Conservation (phyloP, 1,140 invertebrate genomes). For the Halyomorpha halys region DNA sequence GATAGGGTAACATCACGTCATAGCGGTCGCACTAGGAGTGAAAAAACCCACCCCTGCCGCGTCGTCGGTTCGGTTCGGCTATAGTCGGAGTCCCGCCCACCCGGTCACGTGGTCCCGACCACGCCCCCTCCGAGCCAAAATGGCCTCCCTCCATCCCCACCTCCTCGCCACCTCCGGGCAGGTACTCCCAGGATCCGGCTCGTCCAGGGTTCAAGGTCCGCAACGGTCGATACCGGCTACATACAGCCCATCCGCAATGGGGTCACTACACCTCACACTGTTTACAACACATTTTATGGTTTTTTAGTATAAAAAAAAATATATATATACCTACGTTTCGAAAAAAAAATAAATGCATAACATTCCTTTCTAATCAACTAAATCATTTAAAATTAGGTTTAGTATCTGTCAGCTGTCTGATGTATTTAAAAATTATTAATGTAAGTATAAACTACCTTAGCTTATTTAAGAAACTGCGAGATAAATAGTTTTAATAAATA, state of each 20-base stretch:
- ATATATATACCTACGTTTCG: too few relatives aligned
- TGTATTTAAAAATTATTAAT: too few relatives aligned
- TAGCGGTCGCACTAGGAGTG: not conserved
- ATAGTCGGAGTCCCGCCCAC: not conserved
- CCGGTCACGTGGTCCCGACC: not conserved
- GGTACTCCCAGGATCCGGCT: not conserved
- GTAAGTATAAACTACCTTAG: too few relatives aligned
- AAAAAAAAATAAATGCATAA: too few relatives aligned
- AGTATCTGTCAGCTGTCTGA: too few relatives aligned
- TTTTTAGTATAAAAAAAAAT: too few relatives aligned
- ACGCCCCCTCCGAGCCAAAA: constrained; percentile 13
- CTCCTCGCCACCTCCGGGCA: not conserved
- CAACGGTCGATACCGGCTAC: constrained; percentile 2
- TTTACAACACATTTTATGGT: too few relatives aligned
- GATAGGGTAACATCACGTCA: constrained; percentile 66
- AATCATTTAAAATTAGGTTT: too few relatives aligned
- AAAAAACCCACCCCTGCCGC: constrained; percentile 13
- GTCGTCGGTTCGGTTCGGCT: constrained; percentile 1
- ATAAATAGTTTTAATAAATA: too few relatives aligned
- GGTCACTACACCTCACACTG: not conserved
- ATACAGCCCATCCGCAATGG: constrained; percentile 1
- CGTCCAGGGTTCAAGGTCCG: constrained; percentile 13
- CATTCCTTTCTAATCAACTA: too few relatives aligned
- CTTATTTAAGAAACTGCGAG: too few relatives aligned
- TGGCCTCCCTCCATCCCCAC: constrained; percentile 15